Percentiles rank a stretch among this genome's conserved stretches.
Conservation (phyloP, 2,797 vertebrate genomes). For the Cynopterus sphinx region DNA sequence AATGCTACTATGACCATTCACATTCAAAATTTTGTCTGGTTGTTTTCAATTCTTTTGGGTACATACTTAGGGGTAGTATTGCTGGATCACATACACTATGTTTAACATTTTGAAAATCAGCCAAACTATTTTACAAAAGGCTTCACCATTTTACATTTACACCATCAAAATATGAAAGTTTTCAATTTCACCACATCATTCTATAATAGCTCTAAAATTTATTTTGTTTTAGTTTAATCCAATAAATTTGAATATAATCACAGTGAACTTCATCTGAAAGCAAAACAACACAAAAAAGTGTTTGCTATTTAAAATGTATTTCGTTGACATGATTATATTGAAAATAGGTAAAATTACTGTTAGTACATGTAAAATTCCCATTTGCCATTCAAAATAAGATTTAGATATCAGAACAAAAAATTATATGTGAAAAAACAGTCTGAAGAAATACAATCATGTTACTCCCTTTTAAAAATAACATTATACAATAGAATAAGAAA, state of each 20-base stretch:
- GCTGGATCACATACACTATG: neutral
- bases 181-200: neutral
- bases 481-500: neutral
- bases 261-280: neutral
- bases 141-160: neutral
- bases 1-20: neutral
- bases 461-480: neutral
- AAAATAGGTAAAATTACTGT: neutral
- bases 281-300: neutral
- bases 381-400: neutral
- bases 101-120: neutral
- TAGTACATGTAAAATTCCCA: neutral
- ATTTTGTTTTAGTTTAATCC: neutral
- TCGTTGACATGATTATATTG: neutral
- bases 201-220: neutral
- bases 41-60: neutral
- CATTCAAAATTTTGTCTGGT: neutral
- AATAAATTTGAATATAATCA: conserved; percentile 18
- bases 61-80: neutral
- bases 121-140: neutral
- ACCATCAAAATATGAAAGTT: neutral
- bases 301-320: neutral
- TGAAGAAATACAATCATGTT: neutral
- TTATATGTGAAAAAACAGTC: neutral
- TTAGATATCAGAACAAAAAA: neutral